phyloP scores from a whole-genome alignment of 2,888 invertebrate genomes.

The Ariolimax columbianus region DNA sequence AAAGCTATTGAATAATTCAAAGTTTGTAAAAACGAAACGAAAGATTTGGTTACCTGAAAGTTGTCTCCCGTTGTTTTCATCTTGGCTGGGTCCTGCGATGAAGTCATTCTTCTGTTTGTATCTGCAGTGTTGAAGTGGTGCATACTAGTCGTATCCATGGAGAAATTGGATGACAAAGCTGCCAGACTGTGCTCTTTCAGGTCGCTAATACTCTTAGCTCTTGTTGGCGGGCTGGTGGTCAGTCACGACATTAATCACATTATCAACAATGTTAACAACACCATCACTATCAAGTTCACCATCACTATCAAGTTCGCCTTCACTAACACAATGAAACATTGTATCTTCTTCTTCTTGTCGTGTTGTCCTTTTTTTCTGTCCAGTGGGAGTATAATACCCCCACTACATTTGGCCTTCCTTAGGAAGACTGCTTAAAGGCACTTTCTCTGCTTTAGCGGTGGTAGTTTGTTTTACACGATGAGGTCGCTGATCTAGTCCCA shows the following conservation, averaged over 20 bases:
- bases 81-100: constrained; percentile 50
- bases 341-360: too few species aligned
- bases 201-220: constrained; percentile 53
- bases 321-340: too few species aligned
- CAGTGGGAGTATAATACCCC: too few species aligned
- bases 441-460: too few species aligned
- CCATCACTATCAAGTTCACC: neutral
- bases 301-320: too few species aligned
- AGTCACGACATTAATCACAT: neutral
- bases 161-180: constrained; percentile 28
- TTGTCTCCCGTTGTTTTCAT: constrained; percentile 24
- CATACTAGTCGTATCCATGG: constrained; percentile 30
- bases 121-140: constrained; percentile 28
- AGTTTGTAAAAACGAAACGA: too few species aligned
- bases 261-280: too few species aligned
- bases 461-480: too few species aligned
- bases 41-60: constrained; percentile 17
- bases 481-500: too few species aligned
- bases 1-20: too few species aligned
- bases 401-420: too few species aligned
- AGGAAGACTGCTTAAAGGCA: too few species aligned
- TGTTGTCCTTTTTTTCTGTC: neutral
- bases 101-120: constrained; percentile 44
- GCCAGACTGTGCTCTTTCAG: constrained; percentile 45
- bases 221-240: constrained; percentile 35